Base-by-base conservation (phyloP, 2,888 invertebrate species). In the Euspilapteryx auroguttella region DNA sequence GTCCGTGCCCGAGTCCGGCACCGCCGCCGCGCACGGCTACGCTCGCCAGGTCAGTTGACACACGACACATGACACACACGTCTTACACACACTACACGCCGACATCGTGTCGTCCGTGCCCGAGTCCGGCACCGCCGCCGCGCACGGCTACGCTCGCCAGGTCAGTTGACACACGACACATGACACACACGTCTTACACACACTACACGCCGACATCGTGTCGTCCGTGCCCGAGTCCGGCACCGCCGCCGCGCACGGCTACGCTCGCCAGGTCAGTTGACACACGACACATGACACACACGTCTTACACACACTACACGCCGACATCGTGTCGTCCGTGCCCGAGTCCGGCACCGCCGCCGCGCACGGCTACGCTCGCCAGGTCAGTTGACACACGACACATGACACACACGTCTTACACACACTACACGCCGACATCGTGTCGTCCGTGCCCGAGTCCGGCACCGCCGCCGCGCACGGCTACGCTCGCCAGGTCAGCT, bases 171-270 rank as follows among this genome's bases (percentile, higher is more conserved):
- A n/a, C n/a, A n/a, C n/a, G n/a, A n/a, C n/a, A n/a, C n/a, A n/a
- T n/a, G n/a, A n/a, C n/a, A n/a, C n/a, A n/a, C n/a, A n/a, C n/a
- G n/a, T n/a, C n/a, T 17, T 17, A 17, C 17, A 17, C 17, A 17
- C 17, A 17, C 17, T n/a, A n/a, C n/a, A 91, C 42, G 98, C 95
- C 0, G 98, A 98, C 64, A 86, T 99, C 47, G 95, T 98, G 27
- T 93, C 94, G 41, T 95, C 96, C 0, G 96, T 98, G 23, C 98
- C 98, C 0, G 98, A 99, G 73, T 95, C 95, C 7, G 93, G 92
- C 24, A 95, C 95, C 1, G 96, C 98, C 2, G 96, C 98, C 5
- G 97, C 97, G 2, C 90, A 96, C 49, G 98, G 97, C 0, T 98
- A 89, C 64, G 89, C 97, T 0, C 71, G 87, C 61, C 86, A 93